phyloP scores from a whole-genome alignment of 2,888 invertebrate species.

The Rhagonycha lutea region DNA sequence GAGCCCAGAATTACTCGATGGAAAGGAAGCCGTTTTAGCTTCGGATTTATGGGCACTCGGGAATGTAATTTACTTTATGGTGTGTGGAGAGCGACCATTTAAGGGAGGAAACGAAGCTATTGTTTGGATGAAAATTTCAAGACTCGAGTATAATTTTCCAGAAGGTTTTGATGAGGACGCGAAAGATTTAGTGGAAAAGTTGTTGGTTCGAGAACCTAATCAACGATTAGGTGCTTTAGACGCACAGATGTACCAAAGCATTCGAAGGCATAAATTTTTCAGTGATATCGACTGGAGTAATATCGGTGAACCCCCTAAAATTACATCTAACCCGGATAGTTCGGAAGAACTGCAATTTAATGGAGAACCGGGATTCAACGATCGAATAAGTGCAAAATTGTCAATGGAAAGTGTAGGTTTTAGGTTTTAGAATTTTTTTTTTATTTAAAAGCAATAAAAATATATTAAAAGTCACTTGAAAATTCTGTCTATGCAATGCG shows the following conservation, averaged over 20 bases:
- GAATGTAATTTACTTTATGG: constrained; percentile 96
- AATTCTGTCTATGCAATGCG: not conserved
- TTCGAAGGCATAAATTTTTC: constrained; percentile 89
- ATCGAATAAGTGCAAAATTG: constrained; percentile 76
- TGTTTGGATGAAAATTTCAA: constrained; percentile 93
- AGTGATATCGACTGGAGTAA: constrained; percentile 80
- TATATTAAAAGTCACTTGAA: not conserved
- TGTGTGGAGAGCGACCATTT: constrained; percentile 91
- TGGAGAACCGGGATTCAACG: constrained; percentile 86
- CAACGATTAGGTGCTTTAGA: constrained; percentile 84
- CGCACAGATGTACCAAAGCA: constrained; percentile 74
- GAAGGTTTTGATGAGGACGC: constrained; percentile 86
- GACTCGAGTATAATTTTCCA: constrained; percentile 89
- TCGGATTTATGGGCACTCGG: constrained; percentile 98
- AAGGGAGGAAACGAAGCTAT: constrained; percentile 90
- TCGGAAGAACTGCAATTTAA: constrained; percentile 72
- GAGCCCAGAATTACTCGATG: constrained; percentile 91
- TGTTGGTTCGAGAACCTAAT: constrained; percentile 80
- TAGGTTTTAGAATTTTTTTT: too few species aligned
- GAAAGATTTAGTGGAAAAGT: constrained; percentile 82
- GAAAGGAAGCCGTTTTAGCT: constrained; percentile 70
- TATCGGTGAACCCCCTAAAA: constrained; percentile 80
- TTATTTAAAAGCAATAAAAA: not conserved
- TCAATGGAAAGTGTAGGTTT: constrained; percentile 42
- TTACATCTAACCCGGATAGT: constrained; percentile 64